These are phyloP conservation scores for Strigamia transsilvanica DNA, from an alignment of 2,888 invertebrate species.

Conservation along the genomic window DNA sequence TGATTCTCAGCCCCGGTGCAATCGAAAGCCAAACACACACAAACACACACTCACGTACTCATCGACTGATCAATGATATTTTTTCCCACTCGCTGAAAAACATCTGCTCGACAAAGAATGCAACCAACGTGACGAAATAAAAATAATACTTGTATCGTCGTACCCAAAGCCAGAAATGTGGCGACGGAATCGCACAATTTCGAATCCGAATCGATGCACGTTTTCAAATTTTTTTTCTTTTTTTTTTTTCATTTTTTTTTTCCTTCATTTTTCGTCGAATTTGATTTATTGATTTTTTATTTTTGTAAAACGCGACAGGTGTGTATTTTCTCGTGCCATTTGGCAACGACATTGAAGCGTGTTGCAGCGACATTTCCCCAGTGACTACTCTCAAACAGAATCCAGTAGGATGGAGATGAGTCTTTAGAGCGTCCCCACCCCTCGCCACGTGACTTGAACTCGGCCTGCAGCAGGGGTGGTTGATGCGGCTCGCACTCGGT, in stretches of 20 bases:
- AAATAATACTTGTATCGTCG: too few relatives aligned
- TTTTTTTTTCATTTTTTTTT: neutral
- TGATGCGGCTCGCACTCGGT: slow-evolving; percentile 14
- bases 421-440: neutral
- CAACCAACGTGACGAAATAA: neutral
- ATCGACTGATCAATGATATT: neutral
- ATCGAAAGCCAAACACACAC: slow-evolving; percentile 29
- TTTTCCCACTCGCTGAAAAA: slow-evolving; percentile 9
- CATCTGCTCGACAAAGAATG: neutral
- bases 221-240: neutral
- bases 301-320: neutral
- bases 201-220: neutral
- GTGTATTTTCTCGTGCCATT: slow-evolving; percentile 16
- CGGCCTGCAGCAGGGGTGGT: neutral
- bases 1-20: neutral
- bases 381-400: slow-evolving; percentile 12
- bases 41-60: neutral
- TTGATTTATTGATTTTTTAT: neutral
- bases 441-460: slow-evolving; percentile 22
- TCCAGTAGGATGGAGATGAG: slow-evolving; percentile 11
- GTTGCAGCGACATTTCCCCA: neutral
- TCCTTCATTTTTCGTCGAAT: neutral
- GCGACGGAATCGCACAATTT: neutral
- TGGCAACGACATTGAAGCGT: neutral
- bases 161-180: neutral